phyloP scores from a whole-genome alignment of 2,888 invertebrate genomes.

The Cryptus armator region DNA sequence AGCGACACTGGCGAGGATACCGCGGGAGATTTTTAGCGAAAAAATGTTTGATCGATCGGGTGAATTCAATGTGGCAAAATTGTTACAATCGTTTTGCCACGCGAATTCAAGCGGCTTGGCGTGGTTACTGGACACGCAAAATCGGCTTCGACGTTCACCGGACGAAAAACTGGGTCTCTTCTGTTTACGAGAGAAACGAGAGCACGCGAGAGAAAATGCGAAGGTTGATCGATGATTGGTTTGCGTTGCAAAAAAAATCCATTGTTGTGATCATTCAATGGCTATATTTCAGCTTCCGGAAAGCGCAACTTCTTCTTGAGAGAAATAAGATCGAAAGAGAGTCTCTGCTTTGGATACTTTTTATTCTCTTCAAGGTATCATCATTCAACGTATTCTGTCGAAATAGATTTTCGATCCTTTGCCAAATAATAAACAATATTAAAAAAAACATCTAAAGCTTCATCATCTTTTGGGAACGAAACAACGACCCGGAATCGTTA shows the following conservation, averaged over 20 bases:
- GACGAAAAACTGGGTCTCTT: conserved; percentile 71
- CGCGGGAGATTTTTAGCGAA: conserved; percentile 63
- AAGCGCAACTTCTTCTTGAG: conserved; percentile 61
- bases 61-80: conserved; percentile 72
- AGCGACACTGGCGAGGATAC: conserved; percentile 78
- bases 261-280: not conserved
- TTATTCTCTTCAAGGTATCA: conserved; percentile 79
- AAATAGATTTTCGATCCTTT: not conserved
- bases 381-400: not conserved
- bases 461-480: conserved; percentile 79
- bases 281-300: conserved; percentile 69
- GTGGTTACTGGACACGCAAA: conserved; percentile 75
- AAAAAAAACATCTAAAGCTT: conserved; percentile 63
- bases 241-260: not conserved
- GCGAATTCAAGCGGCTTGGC: conserved; percentile 79
- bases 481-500: conserved; percentile 75
- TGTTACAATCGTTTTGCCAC: conserved; percentile 75
- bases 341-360: conserved; percentile 78
- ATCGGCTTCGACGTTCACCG: conserved; percentile 67
- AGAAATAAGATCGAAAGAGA: conserved; percentile 72
- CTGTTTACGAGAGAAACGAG: conserved; percentile 72
- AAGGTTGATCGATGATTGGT: conserved; percentile 51
- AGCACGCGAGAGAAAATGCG: conserved; percentile 72
- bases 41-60: conserved; percentile 67
- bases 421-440: not conserved